Conservation (phyloP, 1,140 invertebrate genomes). For the Drosophila truncata region DNA sequence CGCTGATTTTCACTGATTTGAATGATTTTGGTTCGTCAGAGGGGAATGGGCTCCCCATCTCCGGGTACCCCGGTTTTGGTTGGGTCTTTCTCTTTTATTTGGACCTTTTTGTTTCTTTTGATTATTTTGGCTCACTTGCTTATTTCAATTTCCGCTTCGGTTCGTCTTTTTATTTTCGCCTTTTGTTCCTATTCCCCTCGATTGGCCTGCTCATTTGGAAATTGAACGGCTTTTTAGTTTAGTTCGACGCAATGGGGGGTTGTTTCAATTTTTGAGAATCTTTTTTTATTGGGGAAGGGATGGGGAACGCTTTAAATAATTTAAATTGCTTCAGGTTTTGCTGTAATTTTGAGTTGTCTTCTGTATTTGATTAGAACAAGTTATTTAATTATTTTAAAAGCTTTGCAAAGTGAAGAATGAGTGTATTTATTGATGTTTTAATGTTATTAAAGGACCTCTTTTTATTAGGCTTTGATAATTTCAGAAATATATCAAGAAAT, state of each 20-base stretch:
- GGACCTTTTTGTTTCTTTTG: constrained; percentile 61
- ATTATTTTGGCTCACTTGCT: constrained; percentile 77
- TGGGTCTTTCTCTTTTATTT: constrained; percentile 25
- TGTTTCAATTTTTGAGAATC: constrained; percentile 8
- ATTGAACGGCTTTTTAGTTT: constrained; percentile 55
- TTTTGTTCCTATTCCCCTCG: constrained; percentile 55
- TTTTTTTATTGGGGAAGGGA: neutral
- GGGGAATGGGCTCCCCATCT: constrained; percentile 25
- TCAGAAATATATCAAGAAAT: no score
- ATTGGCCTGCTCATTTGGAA: constrained; percentile 72
- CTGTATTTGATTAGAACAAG: neutral
- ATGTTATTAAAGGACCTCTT: neutral
- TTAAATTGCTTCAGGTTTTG: neutral
- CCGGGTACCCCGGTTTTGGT: neutral
- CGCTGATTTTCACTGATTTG: constrained; percentile 63
- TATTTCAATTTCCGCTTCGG: constrained; percentile 73
- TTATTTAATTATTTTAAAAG: neutral
- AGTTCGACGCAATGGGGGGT: neutral
- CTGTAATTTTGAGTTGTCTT: neutral
- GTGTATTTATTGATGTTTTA: neutral
- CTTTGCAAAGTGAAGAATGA: neutral
- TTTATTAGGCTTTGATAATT: no score
- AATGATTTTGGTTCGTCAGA: constrained; percentile 58
- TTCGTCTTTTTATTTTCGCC: constrained; percentile 42
- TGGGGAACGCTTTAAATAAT: constrained; percentile 18